Percentiles rank a stretch among this genome's conserved stretches.
These are phyloP conservation scores for Sinella curviseta DNA, from an alignment of 1,140 invertebrate species.

Conservation along the genomic window DNA sequence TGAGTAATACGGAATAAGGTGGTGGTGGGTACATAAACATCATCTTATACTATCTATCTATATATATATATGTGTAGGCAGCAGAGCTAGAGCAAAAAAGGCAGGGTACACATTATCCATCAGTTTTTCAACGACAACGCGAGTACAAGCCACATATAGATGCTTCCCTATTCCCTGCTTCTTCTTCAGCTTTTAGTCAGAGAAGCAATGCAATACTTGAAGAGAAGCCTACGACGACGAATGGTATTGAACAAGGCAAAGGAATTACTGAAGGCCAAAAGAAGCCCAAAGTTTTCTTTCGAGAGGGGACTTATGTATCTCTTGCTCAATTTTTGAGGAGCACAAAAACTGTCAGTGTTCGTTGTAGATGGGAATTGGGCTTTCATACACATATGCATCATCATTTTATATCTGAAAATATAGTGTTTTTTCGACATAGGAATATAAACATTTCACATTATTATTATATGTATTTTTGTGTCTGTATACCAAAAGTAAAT, in stretches of 20 bases:
- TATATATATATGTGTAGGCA: neutral
- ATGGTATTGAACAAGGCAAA: neutral
- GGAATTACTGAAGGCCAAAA: neutral
- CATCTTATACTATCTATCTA: neutral
- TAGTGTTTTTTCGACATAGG: neutral
- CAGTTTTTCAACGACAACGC: neutral
- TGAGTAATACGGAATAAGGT: neutral
- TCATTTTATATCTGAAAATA: neutral
- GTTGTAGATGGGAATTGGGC: neutral
- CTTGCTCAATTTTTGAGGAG: neutral
- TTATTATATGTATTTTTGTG: neutral
- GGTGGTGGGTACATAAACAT: neutral
- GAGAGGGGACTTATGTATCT: slow-evolving; percentile 2
- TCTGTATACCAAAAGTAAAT: neutral
- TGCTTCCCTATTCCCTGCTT: neutral
- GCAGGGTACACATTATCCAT: neutral
- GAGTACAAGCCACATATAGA: neutral
- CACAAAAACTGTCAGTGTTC: neutral
- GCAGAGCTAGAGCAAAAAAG: neutral
- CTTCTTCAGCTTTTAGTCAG: neutral
- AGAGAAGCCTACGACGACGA: neutral
- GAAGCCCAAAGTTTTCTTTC: slow-evolving; percentile 12
- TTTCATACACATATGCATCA: neutral
- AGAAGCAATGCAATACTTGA: neutral
- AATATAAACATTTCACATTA: neutral